phyloP scores from a whole-genome alignment of 2,888 invertebrate species.

The Sphinx pinastri region DNA sequence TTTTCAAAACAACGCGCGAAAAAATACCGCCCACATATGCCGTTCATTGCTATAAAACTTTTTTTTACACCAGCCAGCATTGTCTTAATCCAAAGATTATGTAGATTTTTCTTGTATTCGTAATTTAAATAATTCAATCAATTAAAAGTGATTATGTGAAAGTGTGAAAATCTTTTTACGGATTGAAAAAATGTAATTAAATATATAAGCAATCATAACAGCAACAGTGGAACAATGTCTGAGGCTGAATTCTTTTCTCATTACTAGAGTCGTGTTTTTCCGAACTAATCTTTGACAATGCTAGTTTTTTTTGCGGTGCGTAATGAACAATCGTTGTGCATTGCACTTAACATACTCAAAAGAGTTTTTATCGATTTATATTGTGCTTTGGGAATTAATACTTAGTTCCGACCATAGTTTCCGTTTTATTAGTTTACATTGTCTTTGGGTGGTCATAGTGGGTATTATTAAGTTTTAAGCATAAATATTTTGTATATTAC shows the following conservation, averaged over 20 bases:
- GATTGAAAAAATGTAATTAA: neutral
- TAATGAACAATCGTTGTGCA: conserved; percentile 36
- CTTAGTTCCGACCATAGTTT: conserved; percentile 25
- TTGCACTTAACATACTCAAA: conserved; percentile 26
- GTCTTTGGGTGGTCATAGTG: neutral
- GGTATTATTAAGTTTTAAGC: too few relatives aligned
- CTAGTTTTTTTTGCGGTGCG: conserved; percentile 34
- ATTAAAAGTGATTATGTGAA: conserved; percentile 11
- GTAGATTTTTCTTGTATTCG: neutral
- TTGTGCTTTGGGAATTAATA: conserved; percentile 26
- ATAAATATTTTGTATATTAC: neutral
- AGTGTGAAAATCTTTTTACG: conserved; percentile 1
- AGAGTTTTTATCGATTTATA: conserved; percentile 25
- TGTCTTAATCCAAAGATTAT: neutral
- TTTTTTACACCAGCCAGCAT: neutral
- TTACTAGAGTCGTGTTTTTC: conserved; percentile 39
- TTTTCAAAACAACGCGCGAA: neutral
- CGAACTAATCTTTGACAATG: conserved; percentile 42
- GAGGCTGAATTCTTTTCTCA: conserved; percentile 43
- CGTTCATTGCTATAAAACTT: neutral
- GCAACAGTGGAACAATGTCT: conserved; percentile 37
- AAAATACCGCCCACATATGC: neutral
- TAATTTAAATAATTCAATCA: neutral
- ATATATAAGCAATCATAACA: neutral
- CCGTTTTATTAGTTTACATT: conserved; percentile 12